phyloP scores from a whole-genome alignment of 2,888 invertebrate genomes.

The Amiota mariae region DNA sequence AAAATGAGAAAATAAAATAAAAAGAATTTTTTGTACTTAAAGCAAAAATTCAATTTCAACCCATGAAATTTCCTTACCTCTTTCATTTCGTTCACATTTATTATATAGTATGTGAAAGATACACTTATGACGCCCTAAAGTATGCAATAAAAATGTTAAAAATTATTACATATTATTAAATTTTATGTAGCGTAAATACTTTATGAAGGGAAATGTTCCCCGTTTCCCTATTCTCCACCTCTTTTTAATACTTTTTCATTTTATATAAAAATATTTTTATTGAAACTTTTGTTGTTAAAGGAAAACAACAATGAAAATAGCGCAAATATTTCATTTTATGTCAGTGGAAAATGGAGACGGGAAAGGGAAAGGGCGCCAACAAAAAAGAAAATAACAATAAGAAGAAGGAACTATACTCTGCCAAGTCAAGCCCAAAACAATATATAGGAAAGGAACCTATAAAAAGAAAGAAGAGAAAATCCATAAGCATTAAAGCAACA shows the following conservation, averaged over 20 bases:
- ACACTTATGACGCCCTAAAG: slow-evolving; percentile 29
- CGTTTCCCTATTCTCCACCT: slow-evolving; percentile 15
- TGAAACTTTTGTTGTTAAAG: slow-evolving; percentile 30
- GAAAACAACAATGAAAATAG: slow-evolving; percentile 35
- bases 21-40: too few relatives aligned
- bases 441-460: slow-evolving; percentile 33
- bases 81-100: too few relatives aligned
- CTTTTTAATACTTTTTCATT: neutral
- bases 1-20: too few relatives aligned
- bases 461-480: slow-evolving; percentile 28
- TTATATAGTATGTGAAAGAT: too few relatives aligned
- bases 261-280: slow-evolving; percentile 23
- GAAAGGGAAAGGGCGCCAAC: slow-evolving; percentile 29
- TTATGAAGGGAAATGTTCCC: slow-evolving; percentile 51
- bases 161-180: slow-evolving; percentile 71
- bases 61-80: too few relatives aligned
- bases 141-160: slow-evolving; percentile 57
- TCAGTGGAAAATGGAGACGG: neutral
- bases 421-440: slow-evolving; percentile 36
- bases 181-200: slow-evolving; percentile 72
- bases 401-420: slow-evolving; percentile 24
- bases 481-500: neutral
- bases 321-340: neutral
- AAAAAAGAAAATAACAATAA: slow-evolving; percentile 26
- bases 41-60: too few relatives aligned